These are phyloP conservation scores for Diplogasteroides magnus DNA, from an alignment of 1,140 invertebrate genomes.

Conservation along the genomic window DNA sequence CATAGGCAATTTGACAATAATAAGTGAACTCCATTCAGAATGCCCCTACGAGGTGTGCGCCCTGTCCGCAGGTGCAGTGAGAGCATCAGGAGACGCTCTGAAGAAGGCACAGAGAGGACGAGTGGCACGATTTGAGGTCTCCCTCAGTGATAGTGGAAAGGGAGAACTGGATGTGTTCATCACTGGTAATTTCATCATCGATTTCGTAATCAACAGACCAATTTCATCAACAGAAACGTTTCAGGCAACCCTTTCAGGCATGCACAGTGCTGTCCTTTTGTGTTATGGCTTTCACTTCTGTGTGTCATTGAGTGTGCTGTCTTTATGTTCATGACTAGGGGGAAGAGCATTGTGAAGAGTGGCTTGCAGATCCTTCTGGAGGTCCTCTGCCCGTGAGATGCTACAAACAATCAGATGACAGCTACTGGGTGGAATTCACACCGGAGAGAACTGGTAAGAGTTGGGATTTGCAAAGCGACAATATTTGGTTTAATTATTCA, in stretches of 20 bases:
- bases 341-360: neutral
- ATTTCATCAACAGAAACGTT: neutral
- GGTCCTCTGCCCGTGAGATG: constrained; percentile 84
- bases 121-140: constrained; percentile 64
- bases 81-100: constrained; percentile 60
- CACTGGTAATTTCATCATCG: constrained; percentile 50
- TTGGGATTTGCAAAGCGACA: no score
- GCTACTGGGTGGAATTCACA: constrained; percentile 82
- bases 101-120: constrained; percentile 62
- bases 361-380: constrained; percentile 69
- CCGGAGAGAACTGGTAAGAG: constrained; percentile 64
- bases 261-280: neutral
- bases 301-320: constrained; percentile 5
- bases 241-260: constrained; percentile 2
- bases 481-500: no score
- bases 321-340: neutral
- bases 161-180: constrained; percentile 59
- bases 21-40: constrained; percentile 51
- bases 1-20: no score
- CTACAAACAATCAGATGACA: constrained; percentile 89
- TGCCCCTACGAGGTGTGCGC: constrained; percentile 50
- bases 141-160: constrained; percentile 58
- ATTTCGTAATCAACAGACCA: neutral
- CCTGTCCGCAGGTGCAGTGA: constrained; percentile 36
- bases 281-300: neutral